Base-by-base conservation (phyloP, 2,888 invertebrate genomes). In the Tenthredo mesomela region DNA sequence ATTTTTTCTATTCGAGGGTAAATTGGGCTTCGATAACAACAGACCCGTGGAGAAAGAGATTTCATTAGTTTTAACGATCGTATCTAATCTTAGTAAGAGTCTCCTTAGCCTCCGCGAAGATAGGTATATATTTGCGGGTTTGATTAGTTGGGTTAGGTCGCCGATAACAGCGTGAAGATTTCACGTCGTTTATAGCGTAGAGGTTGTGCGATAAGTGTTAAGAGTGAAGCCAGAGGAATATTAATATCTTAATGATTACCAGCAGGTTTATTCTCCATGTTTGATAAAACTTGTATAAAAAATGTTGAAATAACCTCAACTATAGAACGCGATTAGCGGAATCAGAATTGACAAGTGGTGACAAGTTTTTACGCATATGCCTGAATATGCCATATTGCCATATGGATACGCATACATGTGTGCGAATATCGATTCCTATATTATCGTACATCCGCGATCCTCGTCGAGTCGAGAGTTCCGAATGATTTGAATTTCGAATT, bases 261-360 rank as follows among this genome's bases (percentile, higher is more conserved):
- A 40, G 61, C 33, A 5, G 80, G 61, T 61, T 61, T 80, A 10
- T 61, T 58, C 6, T 80, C 80, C 80, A 80, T 80, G 21, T 61
- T 73, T 12, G 33, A 9, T n/a, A 43, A 73, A 43, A 43, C 9
- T 73, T 4, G 10, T 73, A n/a, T 25, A 29, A n/a, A 73, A 47
- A 73, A 73, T 43, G 71, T 43, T 12, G 3, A 37, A 37, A 33
- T 43, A 71, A 21, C 71, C 37, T 58, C n/a, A 58, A 50, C 50
- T 4, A 50, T 4, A 50, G 4, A 50, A 50, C 18, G 50, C 15
- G 47, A 47, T 47, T 47, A 47, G 47, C 47, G n/a, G n/a, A 61
- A 61, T 61, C 21, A n/a, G 21, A n/a, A 33, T 33, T 33, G 33
- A 33, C 4, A 33, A 33, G 33, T 37, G 6, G 10, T 61, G 25